Evolutionary conservation across 1,140 invertebrate species (phyloP), one percentile per base, ranked within the genome.

Genomic region (Drosophila sp.): DNA sequence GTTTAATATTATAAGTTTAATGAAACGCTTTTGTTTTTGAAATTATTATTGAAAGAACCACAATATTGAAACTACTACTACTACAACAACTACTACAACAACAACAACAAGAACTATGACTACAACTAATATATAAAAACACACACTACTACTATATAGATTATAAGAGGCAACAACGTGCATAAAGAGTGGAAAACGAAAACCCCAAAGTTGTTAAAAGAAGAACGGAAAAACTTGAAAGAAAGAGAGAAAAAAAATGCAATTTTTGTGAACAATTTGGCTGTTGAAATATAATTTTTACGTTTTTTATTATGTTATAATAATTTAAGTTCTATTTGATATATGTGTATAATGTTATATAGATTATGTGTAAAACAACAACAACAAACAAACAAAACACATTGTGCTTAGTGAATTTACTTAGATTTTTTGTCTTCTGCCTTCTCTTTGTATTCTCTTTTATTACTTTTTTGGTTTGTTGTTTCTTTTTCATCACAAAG

Each of bases 221-320:
- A 66, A 69, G 47, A 72, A 44, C 29, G 41, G 3, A 60, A 72
- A 69, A 62, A 10, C 29, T 8, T 29, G 11, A 44, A 40, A 30
- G 60, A 29, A 57, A 64, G 61, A 79, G 57, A 63, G 35, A 76
- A 77, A 68, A 77, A 71, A 87, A 89, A 89, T 84, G 84, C 84
- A 87, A 89, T 86, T 87, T 87, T 87, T 89, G 80, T 87, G 77
- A 87, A 89, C 80, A 80, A 87, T 89, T 87, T 87, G 84, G 84
- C 84, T 89, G 84, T 87, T 79, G 68, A 87, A 87, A 83, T 86
- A 41, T 75, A 56, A 65, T 76, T 76, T 76, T 76, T 70, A 69
- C 44, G 44, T 50, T 50, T 50, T 27, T 76, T 76, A 70, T 76
- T 70, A 65, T 76, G 70, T 69, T 76, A 64, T 47, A 70, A 76